A percentile compares a stretch with the other conserved stretches of the same genome.
Evolutionary conservation across 2,797 vertebrate species (phyloP).

Genomic region (Helarctos malayanus): DNA sequence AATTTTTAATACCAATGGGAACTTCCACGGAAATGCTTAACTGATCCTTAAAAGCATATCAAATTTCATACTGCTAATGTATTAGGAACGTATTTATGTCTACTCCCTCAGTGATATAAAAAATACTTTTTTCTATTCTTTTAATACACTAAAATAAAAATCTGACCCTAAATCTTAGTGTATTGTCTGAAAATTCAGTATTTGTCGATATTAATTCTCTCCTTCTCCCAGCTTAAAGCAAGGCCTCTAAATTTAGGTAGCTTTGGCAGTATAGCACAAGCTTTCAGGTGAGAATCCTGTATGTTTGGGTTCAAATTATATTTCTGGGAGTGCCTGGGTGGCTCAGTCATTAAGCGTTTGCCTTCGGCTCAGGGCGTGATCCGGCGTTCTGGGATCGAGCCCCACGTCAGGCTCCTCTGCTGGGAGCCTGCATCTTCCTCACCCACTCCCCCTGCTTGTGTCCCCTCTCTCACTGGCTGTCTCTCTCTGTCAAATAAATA

Average conservation of each 20-base stretch:
- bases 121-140: constrained; percentile 20
- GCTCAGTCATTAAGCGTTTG: no score
- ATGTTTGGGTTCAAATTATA: neutral
- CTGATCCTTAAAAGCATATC: neutral
- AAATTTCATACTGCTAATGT: neutral
- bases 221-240: neutral
- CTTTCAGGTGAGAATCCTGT: neutral
- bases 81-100: neutral
- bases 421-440: no score
- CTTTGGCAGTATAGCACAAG: neutral
- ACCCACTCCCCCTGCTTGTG: no score
- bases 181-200: neutral
- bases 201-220: neutral
- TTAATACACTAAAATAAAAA: neutral
- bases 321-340: neutral
- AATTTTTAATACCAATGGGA: constrained; percentile 33
- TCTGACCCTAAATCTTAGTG: neutral
- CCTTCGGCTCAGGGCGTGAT: no score
- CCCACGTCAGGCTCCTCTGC: no score
- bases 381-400: no score
- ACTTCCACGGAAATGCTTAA: constrained; percentile 45
- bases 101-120: neutral
- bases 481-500: no score
- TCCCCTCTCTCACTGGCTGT: no score
- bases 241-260: neutral